Base-by-base conservation (phyloP, 1,140 invertebrate genomes). In the Drosophila repletoides region DNA sequence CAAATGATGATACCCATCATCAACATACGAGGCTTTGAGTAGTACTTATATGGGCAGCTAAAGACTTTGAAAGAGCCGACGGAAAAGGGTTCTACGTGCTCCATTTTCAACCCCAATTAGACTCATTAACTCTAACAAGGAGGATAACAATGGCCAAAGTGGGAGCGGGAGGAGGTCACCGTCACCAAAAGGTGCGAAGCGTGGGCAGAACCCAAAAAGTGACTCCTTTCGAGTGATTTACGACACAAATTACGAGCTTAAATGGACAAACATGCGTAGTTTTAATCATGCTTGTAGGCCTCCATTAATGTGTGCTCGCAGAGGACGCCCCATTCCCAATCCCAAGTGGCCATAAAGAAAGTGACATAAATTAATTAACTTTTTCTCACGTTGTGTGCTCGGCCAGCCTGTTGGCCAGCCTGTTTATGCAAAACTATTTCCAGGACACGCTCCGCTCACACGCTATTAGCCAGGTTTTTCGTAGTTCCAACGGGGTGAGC, bases 241-340 rank as follows among this genome's bases (percentile, higher is more conserved):
- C 80, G 80, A 67, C 80, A 73, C 80, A 73, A 86, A 86, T 86
- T 86, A 86, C 55, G 64, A 49, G 64, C 75, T 86, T 86, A 86
- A 86, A 86, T 86, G 81, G 80, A 86, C 80, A 76, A 86, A 86
- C 80, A 86, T 86, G 80, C 76, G 68, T 86, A 86, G 80, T 86
- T 86, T 86, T 86, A 87, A 86, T 80, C 80, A 86, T n/a, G n/a
- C n/a, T n/a, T n/a, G n/a, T 86, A 49, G 79, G 63, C 41, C 36
- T 80, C 63, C 77, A 81, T 84, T 86, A 84, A 72, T 38, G 66
- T 28, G 38, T n/a, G n/a, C n/a, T n/a, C n/a, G 9, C 26, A 21
- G 10, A 26, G 12, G 19, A 40, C 24, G 21, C 15, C 40, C 45
- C 52, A 55, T 34, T 9, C 24, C 40, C 4, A 15, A 33, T n/a